A percentile compares a stretch with the other conserved stretches of the same genome.
Evolutionary conservation across 2,888 invertebrate species (phyloP).

Genomic region (Rhopalosiphum nymphaeae): DNA sequence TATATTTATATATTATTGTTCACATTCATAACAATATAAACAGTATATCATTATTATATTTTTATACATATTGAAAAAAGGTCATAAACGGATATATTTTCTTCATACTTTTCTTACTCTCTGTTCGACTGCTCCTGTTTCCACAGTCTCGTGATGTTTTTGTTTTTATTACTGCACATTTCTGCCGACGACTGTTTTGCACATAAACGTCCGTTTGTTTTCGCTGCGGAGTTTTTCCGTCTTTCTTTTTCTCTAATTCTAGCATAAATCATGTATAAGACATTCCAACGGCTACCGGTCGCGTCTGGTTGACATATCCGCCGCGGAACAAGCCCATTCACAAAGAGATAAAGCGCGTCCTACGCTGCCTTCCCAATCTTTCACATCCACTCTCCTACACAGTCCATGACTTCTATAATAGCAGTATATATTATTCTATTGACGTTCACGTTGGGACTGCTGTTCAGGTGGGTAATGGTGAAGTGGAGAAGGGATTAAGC

Average conservation of each 20-base stretch:
- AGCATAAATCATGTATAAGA: constrained; percentile 5
- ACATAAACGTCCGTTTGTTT: not conserved
- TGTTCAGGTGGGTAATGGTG: not conserved
- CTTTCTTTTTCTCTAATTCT: not conserved
- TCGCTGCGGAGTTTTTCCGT: not conserved
- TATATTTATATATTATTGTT: not conserved
- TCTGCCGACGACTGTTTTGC: not conserved
- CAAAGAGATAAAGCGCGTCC: not conserved
- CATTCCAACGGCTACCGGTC: not conserved
- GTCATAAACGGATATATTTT: not conserved
- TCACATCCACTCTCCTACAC: not conserved
- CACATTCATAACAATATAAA: not conserved
- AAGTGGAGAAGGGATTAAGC: not conserved
- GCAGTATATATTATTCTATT: not conserved
- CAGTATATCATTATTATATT: not conserved
- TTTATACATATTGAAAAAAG: not conserved
- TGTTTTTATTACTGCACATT: constrained; percentile 5
- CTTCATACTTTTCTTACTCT: not conserved
- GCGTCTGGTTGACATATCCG: not conserved
- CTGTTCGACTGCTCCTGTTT: not conserved
- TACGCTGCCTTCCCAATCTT: too few species aligned
- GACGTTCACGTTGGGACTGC: not conserved
- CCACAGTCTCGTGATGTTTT: not conserved
- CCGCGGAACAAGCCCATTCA: not conserved
- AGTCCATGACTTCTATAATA: not conserved